Evolutionary conservation across 2,113 vertebrate species (phyloP), one percentile per base, ranked within the genome.

Genomic region (Cairina moschata): DNA sequence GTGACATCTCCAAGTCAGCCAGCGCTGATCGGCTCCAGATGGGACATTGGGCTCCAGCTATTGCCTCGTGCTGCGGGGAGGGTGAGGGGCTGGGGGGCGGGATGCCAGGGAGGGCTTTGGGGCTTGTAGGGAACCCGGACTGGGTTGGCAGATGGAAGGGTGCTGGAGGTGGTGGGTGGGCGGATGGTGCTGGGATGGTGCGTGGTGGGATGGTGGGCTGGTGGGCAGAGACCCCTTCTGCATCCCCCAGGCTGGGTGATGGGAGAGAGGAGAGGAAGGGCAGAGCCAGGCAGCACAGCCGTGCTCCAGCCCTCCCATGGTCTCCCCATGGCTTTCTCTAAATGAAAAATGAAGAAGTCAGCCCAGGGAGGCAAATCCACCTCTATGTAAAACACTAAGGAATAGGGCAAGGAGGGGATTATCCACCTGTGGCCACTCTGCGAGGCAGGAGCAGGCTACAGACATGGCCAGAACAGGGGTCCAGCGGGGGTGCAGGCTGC

Each of bases 81-180:
- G 29, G 55, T 0, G 1, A 66, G 38, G 38, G 29, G 10, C 23
- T 54, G 28, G 7, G 20, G 17, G 18, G 8, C 0, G 1, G 3
- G 60, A 38, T 22, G 76, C 17, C 58, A 68, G 60, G 42, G n/a
- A n/a, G 10, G 65, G 31, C 20, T 13, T 26, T 0, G 0, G 44
- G 60, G 73, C 14, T 26, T 10, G 32, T 2, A 13, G 13, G 21
- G 18, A 36, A 23, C 3, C 36, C 50, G 73, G 15, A 29, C 15
- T 46, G n/a, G 28, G 72, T 34, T 76, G 44, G n/a, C 15, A 60
- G 17, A 2, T 44, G 55, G 40, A 55, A 62, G 17, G 20, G 13
- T 25, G 38, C 5, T 60, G 62, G 14, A 56, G n/a, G 36, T 32
- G 55, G 28, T 31, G 21, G 18, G 25, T 31, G 81, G 16, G 6